phyloP scores from a whole-genome alignment of 2,888 invertebrate species.

The Lycophotia porphyrea region DNA sequence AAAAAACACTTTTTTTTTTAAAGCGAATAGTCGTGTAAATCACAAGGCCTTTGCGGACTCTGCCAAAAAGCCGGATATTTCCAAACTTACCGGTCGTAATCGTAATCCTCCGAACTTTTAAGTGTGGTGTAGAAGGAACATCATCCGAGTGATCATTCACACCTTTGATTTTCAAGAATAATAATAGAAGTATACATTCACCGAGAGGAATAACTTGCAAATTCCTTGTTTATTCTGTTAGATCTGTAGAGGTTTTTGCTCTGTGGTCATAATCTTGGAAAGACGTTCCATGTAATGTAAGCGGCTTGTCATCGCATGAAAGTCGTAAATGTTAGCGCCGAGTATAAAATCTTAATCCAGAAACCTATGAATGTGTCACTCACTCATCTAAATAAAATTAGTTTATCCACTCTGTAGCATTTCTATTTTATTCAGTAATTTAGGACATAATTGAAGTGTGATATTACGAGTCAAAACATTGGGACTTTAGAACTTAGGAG shows the following conservation, averaged over 20 bases:
- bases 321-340: conserved; percentile 43
- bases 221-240: neutral
- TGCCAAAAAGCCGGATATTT: neutral
- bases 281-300: neutral
- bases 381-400: conserved; percentile 6
- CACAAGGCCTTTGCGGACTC: no score
- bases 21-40: no score
- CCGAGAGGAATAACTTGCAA: conserved; percentile 12
- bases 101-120: neutral
- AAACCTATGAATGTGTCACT: conserved; percentile 36
- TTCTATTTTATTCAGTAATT: conserved; percentile 2
- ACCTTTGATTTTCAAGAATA: conserved; percentile 36
- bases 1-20: no score
- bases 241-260: neutral
- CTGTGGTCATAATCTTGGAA: conserved; percentile 10
- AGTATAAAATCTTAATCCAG: conserved; percentile 13
- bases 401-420: conserved; percentile 1
- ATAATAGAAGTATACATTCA: conserved; percentile 21
- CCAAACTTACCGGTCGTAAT: neutral
- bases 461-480: neutral
- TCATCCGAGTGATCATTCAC: conserved; percentile 14
- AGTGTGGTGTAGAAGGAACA: conserved; percentile 16
- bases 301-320: conserved; percentile 19
- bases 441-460: no score
- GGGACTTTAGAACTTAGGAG: neutral